A percentile compares a stretch with the other conserved stretches of the same genome.
Conservation (phyloP, 2,113 vertebrate species). For the Dromiciops gliroides region DNA sequence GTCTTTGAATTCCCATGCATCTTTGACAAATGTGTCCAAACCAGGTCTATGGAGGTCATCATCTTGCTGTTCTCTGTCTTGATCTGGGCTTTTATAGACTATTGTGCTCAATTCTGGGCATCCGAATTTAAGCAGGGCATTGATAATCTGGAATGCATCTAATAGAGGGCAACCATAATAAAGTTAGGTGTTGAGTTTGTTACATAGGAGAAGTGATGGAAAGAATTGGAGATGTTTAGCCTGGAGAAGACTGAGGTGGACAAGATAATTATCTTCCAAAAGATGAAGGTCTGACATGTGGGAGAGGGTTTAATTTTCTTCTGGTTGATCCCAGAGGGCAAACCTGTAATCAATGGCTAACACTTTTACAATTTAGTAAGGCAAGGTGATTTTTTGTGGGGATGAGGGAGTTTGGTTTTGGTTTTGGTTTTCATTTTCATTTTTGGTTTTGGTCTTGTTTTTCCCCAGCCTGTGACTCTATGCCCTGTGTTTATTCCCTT, state of each 20-base stretch:
- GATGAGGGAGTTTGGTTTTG: neutral
- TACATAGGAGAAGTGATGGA: neutral
- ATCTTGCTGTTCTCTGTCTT: neutral
- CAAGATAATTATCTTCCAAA: neutral
- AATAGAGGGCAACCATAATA: too few species aligned
- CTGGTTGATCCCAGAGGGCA: neutral
- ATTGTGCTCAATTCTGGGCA: neutral
- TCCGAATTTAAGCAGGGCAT: neutral
- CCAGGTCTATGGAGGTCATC: too few species aligned
- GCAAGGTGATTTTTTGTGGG: neutral
- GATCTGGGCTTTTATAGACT: neutral
- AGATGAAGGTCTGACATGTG: neutral
- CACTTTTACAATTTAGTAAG: neutral
- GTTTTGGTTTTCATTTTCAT: too few species aligned
- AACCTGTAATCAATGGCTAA: neutral
- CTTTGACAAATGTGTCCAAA: neutral
- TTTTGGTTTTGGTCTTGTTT: too few species aligned
- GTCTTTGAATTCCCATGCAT: neutral
- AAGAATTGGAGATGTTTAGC: neutral
- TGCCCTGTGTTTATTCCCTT: neutral
- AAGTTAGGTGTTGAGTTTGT: neutral
- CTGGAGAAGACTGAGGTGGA: neutral
- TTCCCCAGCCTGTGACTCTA: slow-evolving; percentile 3
- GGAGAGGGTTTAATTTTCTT: too few species aligned
- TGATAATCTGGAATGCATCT: too few species aligned